Evolutionary conservation across 2,797 vertebrate species (phyloP).

Genomic region (Miichthys miiuy): DNA sequence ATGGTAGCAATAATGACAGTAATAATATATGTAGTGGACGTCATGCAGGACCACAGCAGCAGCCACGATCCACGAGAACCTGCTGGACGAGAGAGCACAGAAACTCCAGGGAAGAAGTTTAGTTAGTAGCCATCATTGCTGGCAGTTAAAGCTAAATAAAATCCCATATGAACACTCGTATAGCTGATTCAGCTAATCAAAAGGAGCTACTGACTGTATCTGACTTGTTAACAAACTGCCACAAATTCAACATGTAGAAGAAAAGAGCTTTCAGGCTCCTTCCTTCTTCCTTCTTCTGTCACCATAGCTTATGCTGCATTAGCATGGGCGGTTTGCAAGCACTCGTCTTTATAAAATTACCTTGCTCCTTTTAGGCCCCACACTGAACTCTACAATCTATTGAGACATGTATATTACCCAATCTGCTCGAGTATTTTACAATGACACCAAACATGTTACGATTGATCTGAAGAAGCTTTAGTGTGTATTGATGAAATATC

Average conservation of each 20-base stretch:
- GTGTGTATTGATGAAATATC: conserved; percentile 31
- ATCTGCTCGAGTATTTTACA: not conserved
- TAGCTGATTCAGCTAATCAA: not conserved
- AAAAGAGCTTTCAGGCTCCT: not conserved
- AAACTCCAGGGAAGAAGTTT: too few relatives aligned
- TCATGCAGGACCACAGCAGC: too few relatives aligned
- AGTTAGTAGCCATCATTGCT: not conserved
- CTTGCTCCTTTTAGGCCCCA: not conserved
- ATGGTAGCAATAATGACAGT: too few relatives aligned
- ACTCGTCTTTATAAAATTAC: not conserved
- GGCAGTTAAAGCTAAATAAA: not conserved
- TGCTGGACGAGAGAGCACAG: too few relatives aligned
- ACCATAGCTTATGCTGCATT: not conserved
- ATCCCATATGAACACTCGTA: not conserved
- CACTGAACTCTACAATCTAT: too few relatives aligned
- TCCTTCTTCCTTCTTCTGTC: not conserved
- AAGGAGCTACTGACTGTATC: not conserved
- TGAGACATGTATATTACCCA: not conserved
- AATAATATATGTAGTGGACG: too few relatives aligned
- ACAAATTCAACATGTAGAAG: not conserved
- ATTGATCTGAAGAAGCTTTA: conserved; percentile 20
- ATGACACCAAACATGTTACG: not conserved
- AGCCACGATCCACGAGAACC: too few relatives aligned
- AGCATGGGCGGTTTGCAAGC: not conserved
- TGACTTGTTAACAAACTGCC: not conserved